These are phyloP conservation scores for Synanthedon myopaeformis DNA, from an alignment of 2,888 invertebrate species.

Conservation along the genomic window DNA sequence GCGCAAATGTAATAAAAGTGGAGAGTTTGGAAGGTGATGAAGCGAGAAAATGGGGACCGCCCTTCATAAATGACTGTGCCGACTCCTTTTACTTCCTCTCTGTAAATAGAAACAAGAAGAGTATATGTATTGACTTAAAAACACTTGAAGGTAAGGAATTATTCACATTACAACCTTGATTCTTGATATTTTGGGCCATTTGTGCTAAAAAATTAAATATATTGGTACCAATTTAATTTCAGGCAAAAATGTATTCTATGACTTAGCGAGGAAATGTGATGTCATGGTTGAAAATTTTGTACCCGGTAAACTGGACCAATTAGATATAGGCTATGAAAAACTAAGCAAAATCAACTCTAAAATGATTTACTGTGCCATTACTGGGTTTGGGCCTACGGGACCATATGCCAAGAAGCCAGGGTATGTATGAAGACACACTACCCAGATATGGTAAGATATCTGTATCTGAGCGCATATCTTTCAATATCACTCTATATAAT, in stretches of 20 bases:
- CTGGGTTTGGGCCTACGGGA: conserved; percentile 90
- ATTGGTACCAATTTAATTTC: conserved; percentile 14
- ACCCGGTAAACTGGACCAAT: conserved; percentile 84
- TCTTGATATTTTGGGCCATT: not conserved
- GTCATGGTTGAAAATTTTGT: conserved; percentile 94
- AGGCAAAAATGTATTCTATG: conserved; percentile 72
- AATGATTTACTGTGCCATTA: conserved; percentile 93
- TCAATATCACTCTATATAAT: no score
- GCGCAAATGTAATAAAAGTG: conserved; percentile 93
- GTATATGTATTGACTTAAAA: conserved; percentile 89
- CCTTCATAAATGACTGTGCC: conserved; percentile 75
- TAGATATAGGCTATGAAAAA: conserved; percentile 84
- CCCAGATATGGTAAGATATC: no score
- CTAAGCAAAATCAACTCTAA: conserved; percentile 78
- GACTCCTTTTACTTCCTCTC: conserved; percentile 87
- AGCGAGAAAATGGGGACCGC: conserved; percentile 93
- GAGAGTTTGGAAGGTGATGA: conserved; percentile 89
- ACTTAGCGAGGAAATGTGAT: conserved; percentile 83
- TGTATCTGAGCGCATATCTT: no score
- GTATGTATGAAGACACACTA: conserved; percentile 11
- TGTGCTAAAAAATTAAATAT: not conserved
- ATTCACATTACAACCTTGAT: no score
- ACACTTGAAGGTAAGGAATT: conserved; percentile 66
- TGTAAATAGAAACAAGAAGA: conserved; percentile 95
- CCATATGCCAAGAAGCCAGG: conserved; percentile 91